Conservation (phyloP, 2,888 invertebrate species). For the Oasisia sp. region DNA sequence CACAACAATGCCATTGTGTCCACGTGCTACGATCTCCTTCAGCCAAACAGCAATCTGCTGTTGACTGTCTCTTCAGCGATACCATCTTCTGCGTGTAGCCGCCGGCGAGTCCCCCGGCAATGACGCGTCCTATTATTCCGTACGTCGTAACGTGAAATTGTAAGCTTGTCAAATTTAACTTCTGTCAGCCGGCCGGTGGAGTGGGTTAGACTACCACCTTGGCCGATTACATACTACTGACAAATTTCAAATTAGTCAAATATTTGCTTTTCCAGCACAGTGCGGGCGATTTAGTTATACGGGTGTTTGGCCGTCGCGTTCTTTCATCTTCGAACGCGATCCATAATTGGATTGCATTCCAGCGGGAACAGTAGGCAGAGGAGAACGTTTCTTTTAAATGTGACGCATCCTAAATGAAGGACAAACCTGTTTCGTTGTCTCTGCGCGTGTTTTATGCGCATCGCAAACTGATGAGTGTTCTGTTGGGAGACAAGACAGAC, state of each 20-base stretch:
- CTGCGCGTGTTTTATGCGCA: neutral
- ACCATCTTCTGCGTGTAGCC: neutral
- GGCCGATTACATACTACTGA: neutral
- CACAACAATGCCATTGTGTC: constrained; percentile 9
- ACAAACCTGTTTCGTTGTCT: neutral
- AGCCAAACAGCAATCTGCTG: neutral
- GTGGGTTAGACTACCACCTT: neutral
- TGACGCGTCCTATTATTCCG: neutral
- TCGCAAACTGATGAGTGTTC: neutral
- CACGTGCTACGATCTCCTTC: neutral
- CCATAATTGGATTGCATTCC: neutral
- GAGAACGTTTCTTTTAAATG: neutral
- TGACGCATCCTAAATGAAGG: constrained; percentile 5
- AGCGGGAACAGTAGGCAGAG: neutral
- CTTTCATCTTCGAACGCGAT: neutral
- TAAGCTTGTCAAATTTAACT: neutral
- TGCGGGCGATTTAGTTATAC: neutral
- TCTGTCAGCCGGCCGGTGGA: neutral
- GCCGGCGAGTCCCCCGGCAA: neutral
- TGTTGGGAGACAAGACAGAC: neutral
- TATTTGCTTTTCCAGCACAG: neutral
- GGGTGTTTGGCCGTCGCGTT: neutral
- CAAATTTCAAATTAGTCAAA: neutral
- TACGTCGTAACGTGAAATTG: neutral
- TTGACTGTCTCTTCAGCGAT: neutral